Base-by-base conservation (phyloP, 1,140 invertebrate species). In the Zaprionus nigranus region DNA sequence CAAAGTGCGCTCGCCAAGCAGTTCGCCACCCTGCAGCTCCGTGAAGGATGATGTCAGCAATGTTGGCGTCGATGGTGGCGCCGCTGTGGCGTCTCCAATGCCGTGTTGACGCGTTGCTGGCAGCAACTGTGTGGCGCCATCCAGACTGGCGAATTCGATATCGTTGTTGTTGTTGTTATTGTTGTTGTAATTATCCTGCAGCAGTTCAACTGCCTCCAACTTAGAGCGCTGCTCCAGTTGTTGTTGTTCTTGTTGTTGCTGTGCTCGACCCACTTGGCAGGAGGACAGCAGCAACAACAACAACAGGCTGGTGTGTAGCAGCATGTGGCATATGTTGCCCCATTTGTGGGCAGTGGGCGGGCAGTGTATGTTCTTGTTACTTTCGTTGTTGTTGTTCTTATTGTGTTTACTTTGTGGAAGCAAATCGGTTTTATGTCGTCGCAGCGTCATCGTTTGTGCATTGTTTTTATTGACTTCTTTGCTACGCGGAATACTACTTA, bases 1-100 rank as follows among this genome's bases (percentile, higher is more conserved):
- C 65, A 95, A 76, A 38, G 93, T 81, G 64, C 92, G 93, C 88
- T 94, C 87, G 84, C 93, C 92, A 79, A 93, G 94, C 94, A 83
- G 94, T 88, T 58, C 94, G 90, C 78, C 94, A 93, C 66, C 91
- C 58, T 75, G 82, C 58, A 92, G 69, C 17, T 92, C 90, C 2
- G 91, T 92, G 62, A 87, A 92, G 15, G 86, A 84, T 90, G 77
- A 88, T 68, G 84, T 92, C 83, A 82, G 67, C 38, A 82, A 36
- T 30, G 81, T 30, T 58, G 86, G 79, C 56, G 74, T 80, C 54
- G 72, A 38, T 15, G 69, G 46, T 57, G 84, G 88, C 79, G 88
- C 79, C 88, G 57, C 28, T 24, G 85, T 88, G 78, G 64, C 81
- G 83, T 81, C 72, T 24, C n/a, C 17, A 63, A 49, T 57, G 53